Evolutionary conservation across 2,797 vertebrate species (phyloP).

Genomic region (Eulemur albifrons): DNA sequence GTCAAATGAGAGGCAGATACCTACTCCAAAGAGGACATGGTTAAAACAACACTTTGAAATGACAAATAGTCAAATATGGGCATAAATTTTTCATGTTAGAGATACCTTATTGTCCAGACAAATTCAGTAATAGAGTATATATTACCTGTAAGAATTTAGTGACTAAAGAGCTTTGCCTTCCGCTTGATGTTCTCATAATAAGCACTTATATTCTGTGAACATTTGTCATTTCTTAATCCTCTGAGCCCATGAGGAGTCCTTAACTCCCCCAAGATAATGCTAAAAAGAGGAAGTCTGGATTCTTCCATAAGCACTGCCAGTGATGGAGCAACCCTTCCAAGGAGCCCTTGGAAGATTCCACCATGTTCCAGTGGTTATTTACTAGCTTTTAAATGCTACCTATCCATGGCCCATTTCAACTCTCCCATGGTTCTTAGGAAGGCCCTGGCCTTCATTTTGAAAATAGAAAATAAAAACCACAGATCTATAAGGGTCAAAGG

Average conservation of each 20-base stretch:
- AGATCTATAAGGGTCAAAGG: not conserved
- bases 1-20: not conserved
- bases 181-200: not conserved
- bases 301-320: not conserved
- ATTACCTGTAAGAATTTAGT: slow-evolving; percentile 14
- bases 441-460: not conserved
- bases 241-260: not conserved
- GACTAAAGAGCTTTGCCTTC: not conserved
- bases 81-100: not conserved
- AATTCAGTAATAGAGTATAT: not conserved
- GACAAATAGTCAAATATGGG: not conserved
- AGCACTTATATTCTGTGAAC: not conserved
- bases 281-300: not conserved
- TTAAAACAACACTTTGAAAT: not conserved
- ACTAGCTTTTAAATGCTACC: not conserved
- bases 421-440: not conserved
- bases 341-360: not conserved
- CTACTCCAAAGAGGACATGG: not conserved
- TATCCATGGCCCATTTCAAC: not conserved
- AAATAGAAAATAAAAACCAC: slow-evolving; percentile 39
- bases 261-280: not conserved
- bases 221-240: slow-evolving; percentile 23
- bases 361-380: not conserved
- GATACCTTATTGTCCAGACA: not conserved
- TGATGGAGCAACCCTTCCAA: not conserved